phyloP scores from a whole-genome alignment of 2,888 invertebrate genomes.

The Xestia c-nigrum region DNA sequence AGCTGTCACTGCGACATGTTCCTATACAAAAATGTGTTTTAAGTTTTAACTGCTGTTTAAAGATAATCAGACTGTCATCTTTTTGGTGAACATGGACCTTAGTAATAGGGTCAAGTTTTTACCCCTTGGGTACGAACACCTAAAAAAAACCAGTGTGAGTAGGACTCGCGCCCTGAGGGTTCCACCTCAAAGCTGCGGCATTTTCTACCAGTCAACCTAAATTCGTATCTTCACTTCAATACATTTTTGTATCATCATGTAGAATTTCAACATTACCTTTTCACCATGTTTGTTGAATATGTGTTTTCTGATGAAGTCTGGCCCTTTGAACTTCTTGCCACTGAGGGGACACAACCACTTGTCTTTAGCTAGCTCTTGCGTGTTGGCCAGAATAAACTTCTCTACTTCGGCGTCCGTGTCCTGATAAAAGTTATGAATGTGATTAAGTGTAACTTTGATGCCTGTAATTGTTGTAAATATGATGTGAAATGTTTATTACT shows the following conservation, averaged over 20 bases:
- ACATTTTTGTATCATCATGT: not conserved
- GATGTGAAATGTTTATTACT: slow-evolving; percentile 70
- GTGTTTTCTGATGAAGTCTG: slow-evolving; percentile 99
- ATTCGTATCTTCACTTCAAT: no score
- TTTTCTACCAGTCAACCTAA: not conserved
- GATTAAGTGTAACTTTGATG: not conserved
- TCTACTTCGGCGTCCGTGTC: slow-evolving; percentile 94
- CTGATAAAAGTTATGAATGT: slow-evolving; percentile 74
- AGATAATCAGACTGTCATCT: no score
- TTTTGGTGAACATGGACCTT: no score
- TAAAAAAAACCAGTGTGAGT: no score
- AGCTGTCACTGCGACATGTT: no score
- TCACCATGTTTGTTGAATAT: slow-evolving; percentile 99
- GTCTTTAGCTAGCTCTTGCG: slow-evolving; percentile 98
- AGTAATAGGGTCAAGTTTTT: no score
- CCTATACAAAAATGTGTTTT: no score
- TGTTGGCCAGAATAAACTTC: slow-evolving; percentile 98
- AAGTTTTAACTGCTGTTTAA: no score
- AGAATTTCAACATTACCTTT: slow-evolving; percentile 89
- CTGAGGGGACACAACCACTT: slow-evolving; percentile 99
- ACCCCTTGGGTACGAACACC: no score
- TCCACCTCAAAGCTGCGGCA: not conserved
- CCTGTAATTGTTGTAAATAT: not conserved
- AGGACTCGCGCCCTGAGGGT: no score
- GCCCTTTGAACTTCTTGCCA: slow-evolving; percentile 99